Conservation (phyloP, 2,113 vertebrate genomes). For the Pelodiscus sinensis region DNA sequence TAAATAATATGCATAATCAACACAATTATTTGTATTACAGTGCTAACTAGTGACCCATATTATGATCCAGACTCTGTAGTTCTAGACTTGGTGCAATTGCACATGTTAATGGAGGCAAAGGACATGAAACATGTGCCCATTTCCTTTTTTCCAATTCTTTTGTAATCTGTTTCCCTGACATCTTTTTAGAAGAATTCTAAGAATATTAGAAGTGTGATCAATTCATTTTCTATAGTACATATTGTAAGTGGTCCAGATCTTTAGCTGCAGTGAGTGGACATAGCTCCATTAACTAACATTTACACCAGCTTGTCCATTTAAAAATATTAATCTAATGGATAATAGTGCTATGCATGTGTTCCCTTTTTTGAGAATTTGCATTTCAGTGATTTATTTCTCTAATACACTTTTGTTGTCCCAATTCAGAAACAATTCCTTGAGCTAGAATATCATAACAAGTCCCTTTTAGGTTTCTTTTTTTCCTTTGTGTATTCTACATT, state of each 20-base stretch:
- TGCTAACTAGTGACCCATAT: no score
- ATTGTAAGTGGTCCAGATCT: neutral
- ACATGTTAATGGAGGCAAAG: no score
- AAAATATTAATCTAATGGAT: neutral
- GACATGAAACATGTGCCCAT: neutral
- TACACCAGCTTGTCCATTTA: neutral
- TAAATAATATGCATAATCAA: constrained; percentile 27
- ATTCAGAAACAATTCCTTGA: neutral
- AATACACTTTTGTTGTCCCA: neutral
- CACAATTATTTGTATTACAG: neutral
- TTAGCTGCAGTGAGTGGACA: neutral
- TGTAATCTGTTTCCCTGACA: no score
- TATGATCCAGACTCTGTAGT: no score
- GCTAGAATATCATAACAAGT: neutral
- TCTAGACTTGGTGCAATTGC: neutral
- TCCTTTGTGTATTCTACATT: neutral
- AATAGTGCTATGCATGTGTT: neutral
- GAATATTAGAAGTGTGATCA: neutral
- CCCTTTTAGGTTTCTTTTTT: neutral
- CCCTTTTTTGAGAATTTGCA: neutral
- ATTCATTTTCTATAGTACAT: neutral
- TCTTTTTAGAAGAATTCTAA: neutral
- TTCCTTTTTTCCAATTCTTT: neutral
- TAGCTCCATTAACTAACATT: neutral
- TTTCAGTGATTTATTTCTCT: neutral